A percentile compares a stretch with the other conserved stretches of the same genome.
Evolutionary conservation across 2,113 vertebrate species (phyloP).

Genomic region (Lota lota): DNA sequence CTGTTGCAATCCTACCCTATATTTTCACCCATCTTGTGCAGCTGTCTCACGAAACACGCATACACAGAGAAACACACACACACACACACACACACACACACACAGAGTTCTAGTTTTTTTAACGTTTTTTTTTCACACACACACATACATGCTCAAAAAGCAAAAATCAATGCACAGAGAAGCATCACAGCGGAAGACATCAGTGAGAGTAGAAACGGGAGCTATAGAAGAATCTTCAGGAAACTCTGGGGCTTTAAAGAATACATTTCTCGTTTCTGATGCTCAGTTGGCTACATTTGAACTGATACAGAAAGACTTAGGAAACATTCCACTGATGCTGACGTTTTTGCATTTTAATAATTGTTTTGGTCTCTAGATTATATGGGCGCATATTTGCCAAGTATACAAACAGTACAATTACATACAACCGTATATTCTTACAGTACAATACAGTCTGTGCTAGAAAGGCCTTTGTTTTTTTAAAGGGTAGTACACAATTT

Average conservation of each 20-base stretch:
- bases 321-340: background rate
- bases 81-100: slow-evolving; percentile 32
- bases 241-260: background rate
- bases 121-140: slow-evolving; percentile 17
- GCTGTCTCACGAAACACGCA: too few relatives aligned
- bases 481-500: too few relatives aligned
- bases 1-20: too few relatives aligned
- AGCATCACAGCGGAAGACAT: background rate
- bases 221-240: background rate
- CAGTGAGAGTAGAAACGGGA: background rate
- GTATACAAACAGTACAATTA: too few relatives aligned
- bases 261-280: background rate
- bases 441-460: too few relatives aligned
- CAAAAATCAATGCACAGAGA: background rate
- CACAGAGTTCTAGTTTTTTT: slow-evolving; percentile 2
- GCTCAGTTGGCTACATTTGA: background rate
- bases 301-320: background rate
- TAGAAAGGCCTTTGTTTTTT: too few relatives aligned
- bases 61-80: background rate
- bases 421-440: too few relatives aligned
- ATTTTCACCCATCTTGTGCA: too few relatives aligned
- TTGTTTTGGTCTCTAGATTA: too few relatives aligned
- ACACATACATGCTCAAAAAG: background rate
- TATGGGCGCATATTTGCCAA: too few relatives aligned
- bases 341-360: too few relatives aligned